phyloP scores from a whole-genome alignment of 2,113 vertebrate species.

The Sebastes schlegelii region DNA sequence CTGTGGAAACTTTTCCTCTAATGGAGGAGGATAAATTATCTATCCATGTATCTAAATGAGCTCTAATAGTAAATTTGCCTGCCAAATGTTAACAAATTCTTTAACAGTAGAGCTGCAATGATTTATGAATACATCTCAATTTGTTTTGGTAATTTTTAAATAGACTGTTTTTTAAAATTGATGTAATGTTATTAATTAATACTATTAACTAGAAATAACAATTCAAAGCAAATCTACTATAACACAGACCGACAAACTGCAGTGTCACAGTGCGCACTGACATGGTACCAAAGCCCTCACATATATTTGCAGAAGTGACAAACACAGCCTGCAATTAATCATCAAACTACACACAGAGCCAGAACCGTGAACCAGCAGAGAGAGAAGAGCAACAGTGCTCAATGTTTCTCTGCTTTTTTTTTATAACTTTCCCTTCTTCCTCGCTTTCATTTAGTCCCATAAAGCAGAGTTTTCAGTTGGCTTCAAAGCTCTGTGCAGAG shows the following conservation, averaged over 20 bases:
- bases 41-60: not conserved
- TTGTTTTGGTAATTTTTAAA: not conserved
- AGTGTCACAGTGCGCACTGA: conserved; percentile 4
- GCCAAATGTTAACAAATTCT: not conserved
- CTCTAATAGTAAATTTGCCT: not conserved
- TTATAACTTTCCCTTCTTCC: conserved; percentile 73
- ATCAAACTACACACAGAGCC: conserved; percentile 36
- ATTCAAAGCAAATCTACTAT: not conserved
- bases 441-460: conserved; percentile 75
- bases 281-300: not conserved
- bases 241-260: conserved; percentile 18
- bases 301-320: conserved; percentile 11
- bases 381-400: conserved; percentile 47
- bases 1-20: no score
- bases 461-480: conserved; percentile 83
- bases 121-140: not conserved
- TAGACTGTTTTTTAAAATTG: no score
- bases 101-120: not conserved
- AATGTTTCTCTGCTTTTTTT: conserved; percentile 63
- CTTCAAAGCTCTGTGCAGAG: conserved; percentile 86
- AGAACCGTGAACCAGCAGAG: conserved; percentile 50
- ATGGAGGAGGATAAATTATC: no score
- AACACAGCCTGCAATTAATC: conserved; percentile 36
- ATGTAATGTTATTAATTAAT: not conserved
- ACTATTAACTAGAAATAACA: not conserved